Percentiles rank a stretch among this genome's conserved stretches.
These are phyloP conservation scores for Cyclophora albipunctata DNA, from an alignment of 2,888 invertebrate genomes.

Conservation along the genomic window DNA sequence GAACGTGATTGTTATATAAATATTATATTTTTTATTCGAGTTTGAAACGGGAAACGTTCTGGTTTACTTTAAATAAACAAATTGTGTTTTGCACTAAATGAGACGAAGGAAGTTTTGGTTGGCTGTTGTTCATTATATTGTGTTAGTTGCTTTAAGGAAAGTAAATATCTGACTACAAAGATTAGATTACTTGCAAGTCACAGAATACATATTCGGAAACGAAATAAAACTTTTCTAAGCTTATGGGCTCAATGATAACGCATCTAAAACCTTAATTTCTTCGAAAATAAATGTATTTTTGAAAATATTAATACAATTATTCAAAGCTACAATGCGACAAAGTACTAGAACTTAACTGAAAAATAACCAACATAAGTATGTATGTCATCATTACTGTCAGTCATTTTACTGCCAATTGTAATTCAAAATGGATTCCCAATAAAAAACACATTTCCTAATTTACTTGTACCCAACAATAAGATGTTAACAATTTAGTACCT, in stretches of 20 bases:
- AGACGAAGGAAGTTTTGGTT: slow-evolving; percentile 29
- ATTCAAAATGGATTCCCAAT: slow-evolving; percentile 64
- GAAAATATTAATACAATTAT: too few relatives aligned
- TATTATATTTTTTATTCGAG: slow-evolving; percentile 40
- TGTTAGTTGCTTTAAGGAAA: too few relatives aligned
- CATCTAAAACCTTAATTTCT: too few relatives aligned
- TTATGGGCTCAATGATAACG: too few relatives aligned
- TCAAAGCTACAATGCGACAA: too few relatives aligned
- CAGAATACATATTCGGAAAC: too few relatives aligned
- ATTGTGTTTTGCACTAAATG: slow-evolving; percentile 16
- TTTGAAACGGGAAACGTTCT: slow-evolving; percentile 50
- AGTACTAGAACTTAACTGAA: too few relatives aligned
- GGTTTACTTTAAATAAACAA: slow-evolving; percentile 26
- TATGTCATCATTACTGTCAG: slow-evolving; percentile 32
- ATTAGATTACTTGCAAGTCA: too few relatives aligned
- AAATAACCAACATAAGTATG: slow-evolving; percentile 23
- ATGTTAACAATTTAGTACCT: slow-evolving; percentile 16
- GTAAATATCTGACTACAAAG: too few relatives aligned
- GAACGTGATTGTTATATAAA: slow-evolving; percentile 71
- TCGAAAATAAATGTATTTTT: too few relatives aligned
- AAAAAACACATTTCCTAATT: slow-evolving; percentile 74
- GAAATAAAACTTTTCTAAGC: too few relatives aligned
- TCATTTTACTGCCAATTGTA: slow-evolving; percentile 42
- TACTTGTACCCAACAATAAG: slow-evolving; percentile 32
- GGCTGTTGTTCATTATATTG: slow-evolving; percentile 11